These are phyloP conservation scores for Ypsolopha scabrella DNA, from an alignment of 2,888 invertebrate genomes.

Conservation along the genomic window DNA sequence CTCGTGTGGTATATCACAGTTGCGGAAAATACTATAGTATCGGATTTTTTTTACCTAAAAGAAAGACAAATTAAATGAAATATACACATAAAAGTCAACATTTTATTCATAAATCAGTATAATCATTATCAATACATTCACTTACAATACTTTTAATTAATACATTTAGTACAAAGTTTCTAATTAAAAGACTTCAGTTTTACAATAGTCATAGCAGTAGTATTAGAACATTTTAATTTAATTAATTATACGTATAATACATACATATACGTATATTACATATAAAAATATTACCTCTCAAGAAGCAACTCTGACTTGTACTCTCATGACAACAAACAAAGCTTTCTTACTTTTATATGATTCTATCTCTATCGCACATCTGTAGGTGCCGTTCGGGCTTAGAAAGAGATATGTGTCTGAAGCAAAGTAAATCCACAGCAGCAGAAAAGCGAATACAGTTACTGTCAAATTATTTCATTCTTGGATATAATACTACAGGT, in stretches of 20 bases:
- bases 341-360: too few species aligned
- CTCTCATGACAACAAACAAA: background rate
- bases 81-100: conserved; percentile 46
- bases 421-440: too few species aligned
- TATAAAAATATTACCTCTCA: background rate
- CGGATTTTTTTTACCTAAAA: too few species aligned
- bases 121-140: conserved; percentile 33
- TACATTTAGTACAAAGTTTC: conserved; percentile 4
- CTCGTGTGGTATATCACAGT: too few species aligned
- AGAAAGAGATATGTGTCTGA: too few species aligned
- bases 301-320: conserved; percentile 8
- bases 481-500: too few species aligned
- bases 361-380: too few species aligned
- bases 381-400: too few species aligned
- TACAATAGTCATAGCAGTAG: background rate
- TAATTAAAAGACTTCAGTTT: conserved; percentile 10
- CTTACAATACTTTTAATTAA: conserved; percentile 18
- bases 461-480: too few species aligned
- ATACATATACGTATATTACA: background rate
- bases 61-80: conserved; percentile 14
- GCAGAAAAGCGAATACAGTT: too few species aligned
- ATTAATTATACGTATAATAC: background rate
- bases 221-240: background rate
- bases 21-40: too few species aligned
- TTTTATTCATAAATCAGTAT: conserved; percentile 65